These are phyloP conservation scores for Nebria ingens DNA, from an alignment of 1,140 invertebrate genomes.

Conservation along the genomic window DNA sequence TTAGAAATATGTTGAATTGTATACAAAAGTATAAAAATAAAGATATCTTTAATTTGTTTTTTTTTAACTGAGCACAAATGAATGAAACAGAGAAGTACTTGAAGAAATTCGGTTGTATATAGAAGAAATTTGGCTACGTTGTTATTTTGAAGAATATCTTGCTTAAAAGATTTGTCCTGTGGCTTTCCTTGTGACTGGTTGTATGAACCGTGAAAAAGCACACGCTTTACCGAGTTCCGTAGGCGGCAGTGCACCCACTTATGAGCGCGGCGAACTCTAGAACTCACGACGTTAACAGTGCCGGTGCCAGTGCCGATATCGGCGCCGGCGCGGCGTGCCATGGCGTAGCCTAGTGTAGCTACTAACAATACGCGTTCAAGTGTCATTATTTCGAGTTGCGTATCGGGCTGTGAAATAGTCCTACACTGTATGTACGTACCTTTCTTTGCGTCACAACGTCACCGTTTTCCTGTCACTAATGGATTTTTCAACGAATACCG, in stretches of 20 bases:
- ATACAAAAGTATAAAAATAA: no score
- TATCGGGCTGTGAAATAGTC: not conserved
- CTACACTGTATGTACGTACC: no score
- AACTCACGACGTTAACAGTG: no score
- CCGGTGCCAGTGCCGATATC: no score
- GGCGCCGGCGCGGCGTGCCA: not conserved
- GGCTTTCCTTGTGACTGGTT: not conserved
- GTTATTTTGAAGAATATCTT: not conserved
- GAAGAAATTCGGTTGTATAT: no score
- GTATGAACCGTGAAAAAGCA: not conserved
- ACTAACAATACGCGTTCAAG: not conserved
- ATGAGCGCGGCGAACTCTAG: no score
- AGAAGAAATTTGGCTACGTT: not conserved
- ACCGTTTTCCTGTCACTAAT: not conserved
- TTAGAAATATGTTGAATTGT: no score
- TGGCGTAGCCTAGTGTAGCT: not conserved
- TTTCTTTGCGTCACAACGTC: not conserved
- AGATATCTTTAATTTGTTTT: no score
- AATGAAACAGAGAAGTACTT: no score
- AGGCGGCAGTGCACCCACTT: no score
- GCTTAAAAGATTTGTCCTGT: not conserved
- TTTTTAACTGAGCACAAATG: no score
- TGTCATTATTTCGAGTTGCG: not conserved
- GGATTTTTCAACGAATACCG: not conserved
- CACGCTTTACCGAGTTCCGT: not conserved